Conservation (phyloP, 2,888 invertebrate genomes). For the Heliconius sara region DNA sequence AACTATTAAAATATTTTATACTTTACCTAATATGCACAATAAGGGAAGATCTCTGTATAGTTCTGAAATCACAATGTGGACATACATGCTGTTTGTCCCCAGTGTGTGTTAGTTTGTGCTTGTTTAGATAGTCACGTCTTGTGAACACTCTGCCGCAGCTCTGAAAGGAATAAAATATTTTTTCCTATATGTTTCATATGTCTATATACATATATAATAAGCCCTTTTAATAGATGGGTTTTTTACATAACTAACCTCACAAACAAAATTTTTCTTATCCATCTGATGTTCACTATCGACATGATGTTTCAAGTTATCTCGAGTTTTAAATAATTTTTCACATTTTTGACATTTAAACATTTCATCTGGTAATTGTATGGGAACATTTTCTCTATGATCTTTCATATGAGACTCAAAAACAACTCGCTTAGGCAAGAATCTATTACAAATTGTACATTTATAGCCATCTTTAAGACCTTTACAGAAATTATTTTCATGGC, state of each 20-base stretch:
- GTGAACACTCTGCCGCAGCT: conserved; percentile 71
- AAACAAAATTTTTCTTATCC: conserved; percentile 67
- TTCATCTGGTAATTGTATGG: conserved; percentile 59
- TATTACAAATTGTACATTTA: conserved; percentile 65
- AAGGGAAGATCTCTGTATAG: conserved; percentile 69
- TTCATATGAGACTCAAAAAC: conserved; percentile 67
- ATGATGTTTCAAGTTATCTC: conserved; percentile 61
- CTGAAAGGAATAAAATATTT: conserved; percentile 50
- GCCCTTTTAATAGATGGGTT: not conserved
- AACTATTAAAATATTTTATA: not conserved
- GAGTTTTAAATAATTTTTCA: conserved; percentile 60
- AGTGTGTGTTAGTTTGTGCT: conserved; percentile 68
- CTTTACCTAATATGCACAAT: conserved; percentile 69
- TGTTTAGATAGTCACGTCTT: conserved; percentile 68
- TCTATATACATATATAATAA: too few species aligned
- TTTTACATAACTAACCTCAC: conserved; percentile 67
- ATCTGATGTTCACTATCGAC: conserved; percentile 54
- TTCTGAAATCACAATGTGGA: conserved; percentile 66
- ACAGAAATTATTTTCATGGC: conserved; percentile 69
- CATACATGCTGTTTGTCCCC: conserved; percentile 68
- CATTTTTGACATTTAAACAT: conserved; percentile 71
- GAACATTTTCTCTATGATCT: conserved; percentile 62
- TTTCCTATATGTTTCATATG: too few species aligned
- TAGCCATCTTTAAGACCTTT: conserved; percentile 71
- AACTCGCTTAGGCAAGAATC: conserved; percentile 63